These are phyloP conservation scores for Chionodraco myersi DNA, from an alignment of 2,113 vertebrate genomes.

Conservation along the genomic window DNA sequence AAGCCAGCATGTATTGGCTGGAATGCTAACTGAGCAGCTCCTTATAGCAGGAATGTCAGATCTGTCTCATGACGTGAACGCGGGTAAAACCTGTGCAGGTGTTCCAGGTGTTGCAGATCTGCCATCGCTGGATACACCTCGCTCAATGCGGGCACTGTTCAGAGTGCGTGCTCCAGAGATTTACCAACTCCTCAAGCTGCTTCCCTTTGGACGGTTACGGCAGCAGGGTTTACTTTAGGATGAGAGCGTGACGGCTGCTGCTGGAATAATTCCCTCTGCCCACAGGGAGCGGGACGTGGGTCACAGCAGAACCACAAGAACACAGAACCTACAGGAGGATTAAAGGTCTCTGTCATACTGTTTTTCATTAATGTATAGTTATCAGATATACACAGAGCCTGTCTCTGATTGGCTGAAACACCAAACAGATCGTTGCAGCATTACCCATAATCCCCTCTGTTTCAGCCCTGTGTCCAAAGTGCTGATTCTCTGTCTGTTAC, in stretches of 20 bases:
- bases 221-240: conserved; percentile 79
- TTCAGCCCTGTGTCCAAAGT: no score
- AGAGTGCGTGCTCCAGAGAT: conserved; percentile 72
- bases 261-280: conserved; percentile 72
- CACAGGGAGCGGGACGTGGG: conserved; percentile 72
- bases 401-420: no score
- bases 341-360: not conserved
- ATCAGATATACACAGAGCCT: no score
- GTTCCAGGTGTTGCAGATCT: conserved; percentile 78
- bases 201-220: conserved; percentile 59
- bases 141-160: conserved; percentile 73
- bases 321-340: conserved; percentile 57
- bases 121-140: conserved; percentile 47
- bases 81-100: conserved; percentile 55
- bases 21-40: conserved; percentile 16
- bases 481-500: no score
- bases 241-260: conserved; percentile 75
- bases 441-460: no score
- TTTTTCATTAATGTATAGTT: no score
- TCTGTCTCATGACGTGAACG: conserved; percentile 38
- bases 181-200: conserved; percentile 56
- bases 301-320: conserved; percentile 67
- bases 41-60: conserved; percentile 33
- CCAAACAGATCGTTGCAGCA: no score
- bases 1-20: conserved; percentile 38